Evolutionary conservation across 1,140 invertebrate genomes (phyloP), one percentile per base, ranked within the genome.

Genomic region (Mizuhopecten yessoensis): DNA sequence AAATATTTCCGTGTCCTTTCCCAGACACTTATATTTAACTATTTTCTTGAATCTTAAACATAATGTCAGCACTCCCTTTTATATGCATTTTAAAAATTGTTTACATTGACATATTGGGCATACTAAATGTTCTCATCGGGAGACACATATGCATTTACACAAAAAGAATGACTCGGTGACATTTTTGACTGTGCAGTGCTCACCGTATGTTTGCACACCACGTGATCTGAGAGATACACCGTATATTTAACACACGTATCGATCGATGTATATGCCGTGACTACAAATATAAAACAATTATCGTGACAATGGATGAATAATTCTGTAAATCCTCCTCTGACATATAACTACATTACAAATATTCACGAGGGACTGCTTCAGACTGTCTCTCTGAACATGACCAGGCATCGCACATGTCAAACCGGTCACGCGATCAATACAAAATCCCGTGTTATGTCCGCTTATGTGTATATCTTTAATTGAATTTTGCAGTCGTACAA

Each of bases 221-320:
- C 3, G 29, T 17, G 2, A 9, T 29, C n/a, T 9, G 57, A 29
- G 57, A 45, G 42, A 45, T 45, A 20, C 36, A 39, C 29, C 23
- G 9, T 75, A 29, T 75, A 29, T 75, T 75, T 75, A n/a, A 75
- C 23, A 1, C 23, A n/a, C 23, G 23, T 23, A 29, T 29, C 57
- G 57, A 75, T 75, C 57, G 57, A 75, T 75, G 23, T 29, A 29
- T 0, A 75, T 75, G 57, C 0, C 17, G 23, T 75, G 57, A 1
- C 57, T 29, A 29, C 23, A 75, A 17, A 75, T 75, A 75, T 75
- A 75, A 75, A 75, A 75, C 57, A 75, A 75, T 75, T 75, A 75
- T 75, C 57, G 57, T 75, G 57, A 75, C 57, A 75, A 75, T 75
- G 57, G 57, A 75, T 0, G 57, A 29, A n/a, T 23, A 75, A 29